These are phyloP conservation scores for Phorcus lineatus DNA, from an alignment of 2,888 invertebrate genomes.

Conservation along the genomic window DNA sequence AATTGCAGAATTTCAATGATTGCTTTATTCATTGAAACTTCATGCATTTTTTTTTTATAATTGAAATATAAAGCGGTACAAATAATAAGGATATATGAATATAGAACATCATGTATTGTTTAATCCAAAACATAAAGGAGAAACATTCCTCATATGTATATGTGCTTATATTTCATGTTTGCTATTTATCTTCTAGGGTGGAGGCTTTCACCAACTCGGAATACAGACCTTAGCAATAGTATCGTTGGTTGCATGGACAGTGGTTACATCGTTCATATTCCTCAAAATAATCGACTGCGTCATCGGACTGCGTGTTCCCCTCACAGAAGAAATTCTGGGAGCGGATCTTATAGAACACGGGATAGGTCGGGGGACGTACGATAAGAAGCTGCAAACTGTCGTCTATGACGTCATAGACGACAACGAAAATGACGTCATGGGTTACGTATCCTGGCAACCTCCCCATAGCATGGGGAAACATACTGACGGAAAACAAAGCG, in stretches of 20 bases:
- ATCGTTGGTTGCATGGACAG: slow-evolving; percentile 86
- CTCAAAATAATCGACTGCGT: slow-evolving; percentile 76
- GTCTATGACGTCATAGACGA: slow-evolving; percentile 28
- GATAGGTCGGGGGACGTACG: slow-evolving; percentile 49
- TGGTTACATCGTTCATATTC: slow-evolving; percentile 83
- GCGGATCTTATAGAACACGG: slow-evolving; percentile 91
- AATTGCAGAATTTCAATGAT: too few species aligned
- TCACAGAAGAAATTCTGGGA: slow-evolving; percentile 90
- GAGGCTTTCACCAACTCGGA: slow-evolving; percentile 90
- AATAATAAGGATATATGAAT: too few species aligned
- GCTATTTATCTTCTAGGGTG: slow-evolving; percentile 77
- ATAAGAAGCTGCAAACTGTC: slow-evolving; percentile 43
- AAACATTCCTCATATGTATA: too few species aligned
- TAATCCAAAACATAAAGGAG: too few species aligned
- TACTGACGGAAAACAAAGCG: neutral
- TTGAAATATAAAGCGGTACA: too few species aligned
- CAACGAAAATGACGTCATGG: slow-evolving; percentile 14
- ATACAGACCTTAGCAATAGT: slow-evolving; percentile 86
- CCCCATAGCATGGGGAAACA: slow-evolving; percentile 12
- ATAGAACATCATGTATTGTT: too few species aligned
- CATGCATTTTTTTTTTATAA: too few species aligned
- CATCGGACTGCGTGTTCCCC: slow-evolving; percentile 84
- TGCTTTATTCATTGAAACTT: too few species aligned
- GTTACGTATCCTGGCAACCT: neutral
- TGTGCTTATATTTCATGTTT: too few species aligned